phyloP scores from a whole-genome alignment of 2,888 invertebrate species.

The Nycteola revayana region DNA sequence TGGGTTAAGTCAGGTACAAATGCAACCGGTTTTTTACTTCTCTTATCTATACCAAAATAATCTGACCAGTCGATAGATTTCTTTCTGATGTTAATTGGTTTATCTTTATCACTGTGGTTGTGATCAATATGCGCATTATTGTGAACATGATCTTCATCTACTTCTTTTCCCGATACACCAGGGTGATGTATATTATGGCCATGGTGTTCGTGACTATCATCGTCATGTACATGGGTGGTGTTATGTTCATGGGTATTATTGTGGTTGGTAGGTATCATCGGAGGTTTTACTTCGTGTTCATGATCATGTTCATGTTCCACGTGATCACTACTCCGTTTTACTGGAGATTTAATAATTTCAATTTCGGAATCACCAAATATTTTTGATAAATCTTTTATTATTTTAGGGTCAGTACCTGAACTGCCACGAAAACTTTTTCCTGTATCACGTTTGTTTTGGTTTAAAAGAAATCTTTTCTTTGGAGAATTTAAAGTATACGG shows the following conservation, averaged over 20 bases:
- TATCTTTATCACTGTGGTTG: constrained; percentile 50
- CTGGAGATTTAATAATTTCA: constrained; percentile 71
- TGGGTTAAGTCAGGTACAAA: constrained; percentile 63
- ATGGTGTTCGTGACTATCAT: constrained; percentile 61
- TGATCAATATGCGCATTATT: constrained; percentile 40
- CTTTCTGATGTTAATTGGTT: constrained; percentile 84
- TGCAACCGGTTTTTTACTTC: constrained; percentile 84
- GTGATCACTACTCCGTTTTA: constrained; percentile 76
- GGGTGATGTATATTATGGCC: constrained; percentile 57
- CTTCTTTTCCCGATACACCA: constrained; percentile 46
- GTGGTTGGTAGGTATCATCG: constrained; percentile 49
- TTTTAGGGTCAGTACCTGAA: constrained; percentile 85
- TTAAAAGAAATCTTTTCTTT: constrained; percentile 56
- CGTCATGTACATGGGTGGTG: constrained; percentile 42
- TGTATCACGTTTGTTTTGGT: constrained; percentile 56
- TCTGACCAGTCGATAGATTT: constrained; percentile 94
- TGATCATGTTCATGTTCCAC: constrained; percentile 35
- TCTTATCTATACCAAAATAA: constrained; percentile 92
- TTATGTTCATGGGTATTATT: constrained; percentile 53
- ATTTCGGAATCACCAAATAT: constrained; percentile 82
- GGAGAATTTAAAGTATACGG: constrained; percentile 49
- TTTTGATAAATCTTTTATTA: constrained; percentile 85
- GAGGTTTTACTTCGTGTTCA: constrained; percentile 58
- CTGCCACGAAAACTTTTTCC: constrained; percentile 62
- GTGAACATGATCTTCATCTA: constrained; percentile 28